Conservation (phyloP, 2,888 invertebrate species). For the Epirrita christyi region DNA sequence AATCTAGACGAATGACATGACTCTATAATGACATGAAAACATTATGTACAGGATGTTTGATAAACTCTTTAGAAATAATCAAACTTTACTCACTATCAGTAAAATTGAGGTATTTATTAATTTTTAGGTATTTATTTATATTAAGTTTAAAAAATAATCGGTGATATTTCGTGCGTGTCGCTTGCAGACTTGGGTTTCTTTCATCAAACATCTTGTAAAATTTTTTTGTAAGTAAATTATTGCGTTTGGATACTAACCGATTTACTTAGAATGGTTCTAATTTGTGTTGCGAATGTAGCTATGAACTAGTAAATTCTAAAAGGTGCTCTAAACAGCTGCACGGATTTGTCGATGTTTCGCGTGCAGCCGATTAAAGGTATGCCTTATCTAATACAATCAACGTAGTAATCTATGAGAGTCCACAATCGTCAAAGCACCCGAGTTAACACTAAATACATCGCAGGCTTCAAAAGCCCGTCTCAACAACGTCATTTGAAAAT, state of each 20-base stretch:
- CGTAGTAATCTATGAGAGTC: conserved; percentile 78
- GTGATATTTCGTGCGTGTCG: conserved; percentile 52
- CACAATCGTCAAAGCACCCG: conserved; percentile 85
- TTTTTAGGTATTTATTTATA: conserved; percentile 50
- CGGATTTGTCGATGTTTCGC: conserved; percentile 17
- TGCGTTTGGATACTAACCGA: conserved; percentile 55
- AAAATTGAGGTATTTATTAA: conserved; percentile 60
- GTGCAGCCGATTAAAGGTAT: conserved; percentile 58
- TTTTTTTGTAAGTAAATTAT: conserved; percentile 51
- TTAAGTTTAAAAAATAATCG: conserved; percentile 43
- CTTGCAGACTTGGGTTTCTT: conserved; percentile 43
- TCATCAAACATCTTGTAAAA: conserved; percentile 77
- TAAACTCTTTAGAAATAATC: conserved; percentile 57
- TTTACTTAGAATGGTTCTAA: conserved; percentile 63
- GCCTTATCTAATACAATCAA: conserved; percentile 76
- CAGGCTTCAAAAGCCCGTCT: conserved; percentile 79
- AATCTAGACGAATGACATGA: conserved; percentile 74
- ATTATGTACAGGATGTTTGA: conserved; percentile 76
- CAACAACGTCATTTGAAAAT: conserved; percentile 77
- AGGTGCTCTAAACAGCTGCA: conserved; percentile 65
- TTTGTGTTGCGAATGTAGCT: conserved; percentile 74
- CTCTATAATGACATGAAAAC: conserved; percentile 54
- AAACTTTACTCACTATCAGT: conserved; percentile 56
- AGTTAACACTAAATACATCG: conserved; percentile 81
- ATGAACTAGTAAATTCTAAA: conserved; percentile 79